These are phyloP conservation scores for Cyaniris semiargus DNA, from an alignment of 2,888 invertebrate species.

Conservation along the genomic window DNA sequence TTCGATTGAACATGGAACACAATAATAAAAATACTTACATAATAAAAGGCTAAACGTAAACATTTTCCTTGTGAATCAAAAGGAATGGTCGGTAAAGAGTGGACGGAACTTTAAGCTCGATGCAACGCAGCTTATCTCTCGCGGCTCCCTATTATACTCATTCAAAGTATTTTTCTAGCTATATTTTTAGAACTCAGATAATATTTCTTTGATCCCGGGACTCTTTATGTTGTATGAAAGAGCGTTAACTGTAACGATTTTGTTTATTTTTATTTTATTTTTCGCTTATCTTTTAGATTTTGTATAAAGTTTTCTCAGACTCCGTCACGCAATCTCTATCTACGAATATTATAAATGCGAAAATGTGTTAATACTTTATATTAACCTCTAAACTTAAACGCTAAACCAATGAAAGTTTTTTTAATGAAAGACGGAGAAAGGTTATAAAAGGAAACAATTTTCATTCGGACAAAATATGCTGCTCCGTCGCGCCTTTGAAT, in stretches of 20 bases:
- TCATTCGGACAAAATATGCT: no score
- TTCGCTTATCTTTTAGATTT: conserved; percentile 28
- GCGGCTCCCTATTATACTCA: conserved; percentile 63
- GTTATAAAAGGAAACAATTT: no score
- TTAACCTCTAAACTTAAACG: no score
- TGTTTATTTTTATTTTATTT: conserved; percentile 43
- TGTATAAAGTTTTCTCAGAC: neutral
- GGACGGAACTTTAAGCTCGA: conserved; percentile 57
- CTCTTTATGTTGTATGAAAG: conserved; percentile 36
- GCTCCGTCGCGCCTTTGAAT: no score
- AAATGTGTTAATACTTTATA: neutral
- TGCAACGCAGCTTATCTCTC: conserved; percentile 61
- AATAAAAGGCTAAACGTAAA: conserved; percentile 7
- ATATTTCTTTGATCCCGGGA: conserved; percentile 65
- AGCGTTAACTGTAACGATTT: conserved; percentile 31
- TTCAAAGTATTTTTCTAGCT: conserved; percentile 69
- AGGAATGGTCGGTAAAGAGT: conserved; percentile 68
- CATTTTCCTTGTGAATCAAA: conserved; percentile 54
- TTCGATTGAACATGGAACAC: neutral
- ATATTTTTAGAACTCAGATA: conserved; percentile 64
- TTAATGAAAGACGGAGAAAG: no score
- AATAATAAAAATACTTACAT: neutral
- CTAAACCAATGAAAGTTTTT: no score
- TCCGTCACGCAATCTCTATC: neutral
- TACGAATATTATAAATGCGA: neutral